A percentile compares a stretch with the other conserved stretches of the same genome.
Conservation (phyloP, 1,140 invertebrate genomes). For the Drosophila littoralis region DNA sequence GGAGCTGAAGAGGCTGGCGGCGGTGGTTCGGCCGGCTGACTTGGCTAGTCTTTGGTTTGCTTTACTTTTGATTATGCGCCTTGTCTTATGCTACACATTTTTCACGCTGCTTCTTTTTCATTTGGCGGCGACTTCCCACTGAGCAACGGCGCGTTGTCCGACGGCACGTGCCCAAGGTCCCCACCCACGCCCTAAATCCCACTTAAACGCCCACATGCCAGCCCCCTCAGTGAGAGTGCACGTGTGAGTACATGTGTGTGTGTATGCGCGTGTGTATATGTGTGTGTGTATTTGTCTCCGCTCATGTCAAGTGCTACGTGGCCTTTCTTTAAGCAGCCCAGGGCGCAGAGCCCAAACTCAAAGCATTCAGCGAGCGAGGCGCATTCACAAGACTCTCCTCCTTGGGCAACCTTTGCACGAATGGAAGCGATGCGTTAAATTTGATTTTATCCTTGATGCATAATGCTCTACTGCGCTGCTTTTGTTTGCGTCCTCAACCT, state of each 20-base stretch:
- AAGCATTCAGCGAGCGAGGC: conserved; percentile 21
- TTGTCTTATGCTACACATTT: conserved; percentile 80
- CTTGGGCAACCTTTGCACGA: conserved; percentile 26
- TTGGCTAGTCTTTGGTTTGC: conserved; percentile 25
- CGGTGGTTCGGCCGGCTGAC: neutral
- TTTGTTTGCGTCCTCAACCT: conserved; percentile 43
- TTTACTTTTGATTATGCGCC: conserved; percentile 80
- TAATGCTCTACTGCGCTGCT: conserved; percentile 40
- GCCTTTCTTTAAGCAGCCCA: conserved; percentile 47
- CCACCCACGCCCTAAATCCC: conserved; percentile 3
- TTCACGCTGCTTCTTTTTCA: conserved; percentile 65
- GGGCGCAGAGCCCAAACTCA: conserved; percentile 18
- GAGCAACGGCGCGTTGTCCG: conserved; percentile 58
- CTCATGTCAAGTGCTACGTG: conserved; percentile 58
- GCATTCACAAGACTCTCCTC: conserved; percentile 14
- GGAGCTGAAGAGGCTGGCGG: neutral
- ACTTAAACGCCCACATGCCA: neutral
- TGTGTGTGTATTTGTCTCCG: conserved; percentile 34
- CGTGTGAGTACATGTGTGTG: conserved; percentile 7
- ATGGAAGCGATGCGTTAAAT: conserved; percentile 77
- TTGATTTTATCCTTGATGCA: conserved; percentile 77
- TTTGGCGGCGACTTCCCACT: conserved; percentile 36
- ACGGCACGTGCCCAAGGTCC: conserved; percentile 56
- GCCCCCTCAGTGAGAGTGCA: neutral
- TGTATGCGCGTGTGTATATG: conserved; percentile 10